Evolutionary conservation across 2,113 vertebrate species (phyloP), one percentile per base, ranked within the genome.

Genomic region (Gorsachius goisagi): DNA sequence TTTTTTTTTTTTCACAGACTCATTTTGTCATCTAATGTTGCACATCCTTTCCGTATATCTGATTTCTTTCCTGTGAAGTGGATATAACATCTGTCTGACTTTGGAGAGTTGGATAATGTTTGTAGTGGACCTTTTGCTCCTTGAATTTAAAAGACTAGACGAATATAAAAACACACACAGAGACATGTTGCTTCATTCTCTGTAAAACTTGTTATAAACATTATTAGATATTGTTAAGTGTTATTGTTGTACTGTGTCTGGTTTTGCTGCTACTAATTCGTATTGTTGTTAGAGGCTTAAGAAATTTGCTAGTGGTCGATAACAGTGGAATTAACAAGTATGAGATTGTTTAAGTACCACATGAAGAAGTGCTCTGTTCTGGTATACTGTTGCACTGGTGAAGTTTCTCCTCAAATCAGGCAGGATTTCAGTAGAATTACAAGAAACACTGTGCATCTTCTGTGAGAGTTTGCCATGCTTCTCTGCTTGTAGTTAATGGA

Each of bases 401-500:
- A 77, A 67, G 15, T 78, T 91, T 77, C 60, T 85, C 0, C 33
- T 77, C 66, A 79, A 89, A 52, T 32, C 4, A 7, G 10, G 41
- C 22, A 71, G 23, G 37, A 78, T 89, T 96, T 94, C 21, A 52
- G 3, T 32, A 74, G 39, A 37, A 14, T 74, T 81, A 30, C 30
- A 4, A 80, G 89, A 74, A 89, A 35, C 33, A 27, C 28, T 49
- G 7, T 5, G 8, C 24, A 41, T 64, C 12, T 15, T 56, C 53
- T 83, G 15, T 63, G 41, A 73, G 39, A 41, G 9, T 77, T 62
- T 80, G 47, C 23, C 27, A 2, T 79, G 35, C 33, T 67, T 86
- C 55, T 90, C 16, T 88, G 58, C 47, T 73, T 87, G 30, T 68
- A 60, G 60, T 90, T 96, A 73, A 89, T 87, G 94, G 94, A 96